These are phyloP conservation scores for Eupithecia vulgata DNA, from an alignment of 2,888 invertebrate genomes.

Conservation along the genomic window DNA sequence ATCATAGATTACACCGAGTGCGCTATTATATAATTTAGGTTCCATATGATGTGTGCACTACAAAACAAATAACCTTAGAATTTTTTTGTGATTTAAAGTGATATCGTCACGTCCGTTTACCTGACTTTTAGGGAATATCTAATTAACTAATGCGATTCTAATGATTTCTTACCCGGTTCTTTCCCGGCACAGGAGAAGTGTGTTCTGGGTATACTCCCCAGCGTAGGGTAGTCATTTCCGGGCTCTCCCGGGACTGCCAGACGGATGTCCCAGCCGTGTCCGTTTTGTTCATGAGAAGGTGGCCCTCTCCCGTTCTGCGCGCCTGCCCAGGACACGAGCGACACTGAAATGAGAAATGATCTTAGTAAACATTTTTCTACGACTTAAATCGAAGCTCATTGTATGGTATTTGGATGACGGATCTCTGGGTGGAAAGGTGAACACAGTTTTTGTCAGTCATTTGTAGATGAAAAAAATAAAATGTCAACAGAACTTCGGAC, in stretches of 20 bases:
- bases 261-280: constrained; percentile 83
- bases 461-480: too few species aligned
- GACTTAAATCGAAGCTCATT: too few species aligned
- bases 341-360: constrained; percentile 52
- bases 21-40: background rate
- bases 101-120: background rate
- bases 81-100: background rate
- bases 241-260: constrained; percentile 87
- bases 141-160: background rate
- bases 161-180: constrained; percentile 75
- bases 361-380: too few species aligned
- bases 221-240: constrained; percentile 86
- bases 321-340: constrained; percentile 49
- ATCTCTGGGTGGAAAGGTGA: too few species aligned
- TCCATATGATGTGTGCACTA: background rate
- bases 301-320: constrained; percentile 63
- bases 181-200: constrained; percentile 85
- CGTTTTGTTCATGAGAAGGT: constrained; percentile 64
- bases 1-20: too few species aligned
- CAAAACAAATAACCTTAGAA: background rate
- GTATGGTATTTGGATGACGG: too few species aligned
- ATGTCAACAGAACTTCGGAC: too few species aligned
- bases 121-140: background rate
- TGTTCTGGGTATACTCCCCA: constrained; percentile 84
- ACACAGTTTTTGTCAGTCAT: too few species aligned